These are phyloP conservation scores for Drosophila pruinosa DNA, from an alignment of 1,140 invertebrate species.

Conservation along the genomic window DNA sequence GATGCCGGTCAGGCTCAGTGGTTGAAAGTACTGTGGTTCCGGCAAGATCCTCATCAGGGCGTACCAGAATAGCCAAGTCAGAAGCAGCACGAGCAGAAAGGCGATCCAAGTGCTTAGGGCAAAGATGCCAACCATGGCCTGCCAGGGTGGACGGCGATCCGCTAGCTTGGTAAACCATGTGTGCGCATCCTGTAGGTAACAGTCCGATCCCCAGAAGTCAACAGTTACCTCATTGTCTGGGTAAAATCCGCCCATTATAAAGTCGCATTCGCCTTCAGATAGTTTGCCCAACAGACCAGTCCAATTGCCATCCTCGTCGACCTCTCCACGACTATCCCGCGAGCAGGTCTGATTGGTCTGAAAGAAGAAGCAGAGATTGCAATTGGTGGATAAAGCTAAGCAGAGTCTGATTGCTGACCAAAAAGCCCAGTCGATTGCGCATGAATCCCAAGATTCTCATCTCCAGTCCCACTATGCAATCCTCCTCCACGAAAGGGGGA, in stretches of 20 bases:
- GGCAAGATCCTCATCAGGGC: constrained; percentile 77
- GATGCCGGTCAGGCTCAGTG: constrained; percentile 81
- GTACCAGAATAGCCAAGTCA: constrained; percentile 83
- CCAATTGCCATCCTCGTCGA: constrained; percentile 82
- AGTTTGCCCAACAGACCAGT: constrained; percentile 83
- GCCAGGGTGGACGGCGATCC: constrained; percentile 82
- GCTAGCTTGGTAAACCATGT: constrained; percentile 84
- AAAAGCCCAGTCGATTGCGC: constrained; percentile 63
- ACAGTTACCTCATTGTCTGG: constrained; percentile 84
- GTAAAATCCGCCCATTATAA: constrained; percentile 84
- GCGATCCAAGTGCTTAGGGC: constrained; percentile 82
- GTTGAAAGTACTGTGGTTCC: constrained; percentile 81
- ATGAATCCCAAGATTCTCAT: constrained; percentile 70
- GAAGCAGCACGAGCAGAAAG: constrained; percentile 74
- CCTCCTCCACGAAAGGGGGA: constrained; percentile 73
- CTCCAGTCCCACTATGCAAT: constrained; percentile 69
- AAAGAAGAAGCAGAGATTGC: background rate
- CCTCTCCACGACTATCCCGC: constrained; percentile 84
- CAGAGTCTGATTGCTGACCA: constrained; percentile 47
- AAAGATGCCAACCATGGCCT: constrained; percentile 83
- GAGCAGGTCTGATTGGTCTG: constrained; percentile 81
- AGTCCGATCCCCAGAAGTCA: constrained; percentile 83
- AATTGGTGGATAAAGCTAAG: background rate
- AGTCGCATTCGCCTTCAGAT: constrained; percentile 80
- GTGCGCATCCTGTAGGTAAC: constrained; percentile 84